phyloP scores from a whole-genome alignment of 2,113 vertebrate species.

The Procavia capensis region DNA sequence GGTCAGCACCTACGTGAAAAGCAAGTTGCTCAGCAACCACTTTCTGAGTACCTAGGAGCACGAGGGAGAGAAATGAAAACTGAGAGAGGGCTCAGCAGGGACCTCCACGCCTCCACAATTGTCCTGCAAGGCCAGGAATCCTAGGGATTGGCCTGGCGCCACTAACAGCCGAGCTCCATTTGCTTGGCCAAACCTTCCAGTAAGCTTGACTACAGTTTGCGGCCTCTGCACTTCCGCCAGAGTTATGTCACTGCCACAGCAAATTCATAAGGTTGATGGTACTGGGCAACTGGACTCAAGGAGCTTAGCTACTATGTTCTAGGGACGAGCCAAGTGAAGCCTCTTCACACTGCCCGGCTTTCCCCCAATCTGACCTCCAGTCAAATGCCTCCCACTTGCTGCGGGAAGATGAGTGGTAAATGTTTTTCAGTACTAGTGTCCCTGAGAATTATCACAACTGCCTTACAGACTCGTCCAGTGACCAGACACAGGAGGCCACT shows the following conservation, averaged over 20 bases:
- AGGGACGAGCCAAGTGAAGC: background rate
- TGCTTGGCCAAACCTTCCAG: background rate
- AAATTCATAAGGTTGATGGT: background rate
- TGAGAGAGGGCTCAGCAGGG: background rate
- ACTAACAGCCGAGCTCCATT: too few species aligned
- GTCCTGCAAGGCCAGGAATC: background rate
- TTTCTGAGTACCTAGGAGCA: background rate
- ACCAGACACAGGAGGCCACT: background rate
- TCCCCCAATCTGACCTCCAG: background rate
- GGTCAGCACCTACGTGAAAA: background rate
- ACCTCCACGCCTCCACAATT: background rate
- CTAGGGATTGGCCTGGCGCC: background rate
- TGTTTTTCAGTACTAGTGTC: background rate
- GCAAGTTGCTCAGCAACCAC: background rate
- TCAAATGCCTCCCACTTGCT: background rate
- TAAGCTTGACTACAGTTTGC: too few species aligned
- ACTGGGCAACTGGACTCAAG: rapidly evolving
- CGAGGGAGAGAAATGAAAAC: background rate
- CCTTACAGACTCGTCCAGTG: background rate
- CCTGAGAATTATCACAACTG: background rate
- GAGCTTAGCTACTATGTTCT: background rate
- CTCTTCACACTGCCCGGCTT: background rate
- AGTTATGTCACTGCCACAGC: rapidly evolving
- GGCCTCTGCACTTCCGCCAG: background rate
- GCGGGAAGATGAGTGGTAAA: background rate